phyloP scores from a whole-genome alignment of 2,113 vertebrate species.

The Elanoides forficatus region DNA sequence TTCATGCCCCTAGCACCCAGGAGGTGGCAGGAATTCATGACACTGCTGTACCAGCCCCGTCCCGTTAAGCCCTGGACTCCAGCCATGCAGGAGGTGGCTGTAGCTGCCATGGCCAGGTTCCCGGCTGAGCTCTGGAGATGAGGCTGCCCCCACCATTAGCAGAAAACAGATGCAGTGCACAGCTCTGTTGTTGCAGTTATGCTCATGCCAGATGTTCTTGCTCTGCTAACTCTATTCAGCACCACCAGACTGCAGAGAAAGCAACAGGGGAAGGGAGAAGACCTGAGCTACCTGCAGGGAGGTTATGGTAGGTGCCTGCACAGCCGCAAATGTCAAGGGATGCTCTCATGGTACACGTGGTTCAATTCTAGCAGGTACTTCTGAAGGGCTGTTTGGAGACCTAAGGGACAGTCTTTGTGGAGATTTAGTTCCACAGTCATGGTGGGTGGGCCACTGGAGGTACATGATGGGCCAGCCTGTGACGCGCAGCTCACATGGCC shows the following conservation, averaged over 20 bases:
- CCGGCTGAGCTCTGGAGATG: not conserved
- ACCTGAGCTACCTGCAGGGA: not conserved
- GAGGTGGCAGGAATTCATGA: not conserved
- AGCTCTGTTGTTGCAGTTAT: not conserved
- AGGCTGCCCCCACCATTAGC: not conserved
- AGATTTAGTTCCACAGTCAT: not conserved
- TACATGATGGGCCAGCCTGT: not conserved
- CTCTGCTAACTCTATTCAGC: not conserved
- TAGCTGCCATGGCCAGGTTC: not conserved
- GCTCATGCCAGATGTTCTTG: not conserved
- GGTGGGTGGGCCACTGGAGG: not conserved
- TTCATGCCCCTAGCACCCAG: not conserved
- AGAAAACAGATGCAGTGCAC: not conserved
- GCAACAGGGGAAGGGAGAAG: not conserved
- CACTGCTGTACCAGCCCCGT: not conserved
- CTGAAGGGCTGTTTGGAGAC: not conserved
- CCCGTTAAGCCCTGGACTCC: not conserved
- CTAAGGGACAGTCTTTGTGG: not conserved
- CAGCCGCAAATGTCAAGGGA: not conserved
- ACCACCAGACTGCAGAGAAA: not conserved
- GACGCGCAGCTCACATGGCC: rapidly evolving
- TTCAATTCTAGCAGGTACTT: not conserved
- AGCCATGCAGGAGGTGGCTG: not conserved
- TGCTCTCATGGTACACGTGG: too few relatives aligned
- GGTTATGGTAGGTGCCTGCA: not conserved